phyloP scores from a whole-genome alignment of 1,140 invertebrate genomes.

The Tetramorium simillimum region DNA sequence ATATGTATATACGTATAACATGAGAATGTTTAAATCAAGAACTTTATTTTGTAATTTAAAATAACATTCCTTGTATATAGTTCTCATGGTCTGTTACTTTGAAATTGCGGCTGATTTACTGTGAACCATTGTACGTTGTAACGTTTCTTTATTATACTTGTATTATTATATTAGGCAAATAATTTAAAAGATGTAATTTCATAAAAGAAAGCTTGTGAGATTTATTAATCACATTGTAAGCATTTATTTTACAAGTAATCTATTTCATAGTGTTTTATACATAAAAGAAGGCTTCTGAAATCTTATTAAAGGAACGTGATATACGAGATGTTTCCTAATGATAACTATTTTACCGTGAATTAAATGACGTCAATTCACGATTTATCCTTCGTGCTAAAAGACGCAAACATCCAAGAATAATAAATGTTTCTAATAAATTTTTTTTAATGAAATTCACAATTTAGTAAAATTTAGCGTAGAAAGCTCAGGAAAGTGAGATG shows the following conservation, averaged over 20 bases:
- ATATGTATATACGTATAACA: too few relatives aligned
- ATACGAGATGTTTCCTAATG: not conserved
- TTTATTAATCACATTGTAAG: slow-evolving; percentile 15
- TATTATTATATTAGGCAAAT: not conserved
- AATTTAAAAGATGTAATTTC: not conserved
- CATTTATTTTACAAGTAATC: slow-evolving; percentile 19
- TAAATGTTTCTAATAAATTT: not conserved
- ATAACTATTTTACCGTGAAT: not conserved
- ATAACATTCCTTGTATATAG: not conserved
- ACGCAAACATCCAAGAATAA: not conserved
- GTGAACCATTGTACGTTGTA: not conserved
- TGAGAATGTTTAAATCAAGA: not conserved
- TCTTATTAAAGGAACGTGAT: not conserved
- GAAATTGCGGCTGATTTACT: not conserved
- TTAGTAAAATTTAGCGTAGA: not conserved
- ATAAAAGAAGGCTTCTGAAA: not conserved
- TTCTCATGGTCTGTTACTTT: not conserved
- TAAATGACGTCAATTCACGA: not conserved
- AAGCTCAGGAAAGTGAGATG: not conserved
- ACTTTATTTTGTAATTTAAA: not conserved
- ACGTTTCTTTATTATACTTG: slow-evolving; percentile 39
- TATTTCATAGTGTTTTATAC: not conserved
- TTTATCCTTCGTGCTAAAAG: not conserved
- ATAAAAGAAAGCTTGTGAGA: not conserved
- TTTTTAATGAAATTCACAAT: not conserved